Percentiles rank a stretch among this genome's conserved stretches.
phyloP scores from a whole-genome alignment of 1,140 invertebrate species.

The Gryllus bimaculatus region DNA sequence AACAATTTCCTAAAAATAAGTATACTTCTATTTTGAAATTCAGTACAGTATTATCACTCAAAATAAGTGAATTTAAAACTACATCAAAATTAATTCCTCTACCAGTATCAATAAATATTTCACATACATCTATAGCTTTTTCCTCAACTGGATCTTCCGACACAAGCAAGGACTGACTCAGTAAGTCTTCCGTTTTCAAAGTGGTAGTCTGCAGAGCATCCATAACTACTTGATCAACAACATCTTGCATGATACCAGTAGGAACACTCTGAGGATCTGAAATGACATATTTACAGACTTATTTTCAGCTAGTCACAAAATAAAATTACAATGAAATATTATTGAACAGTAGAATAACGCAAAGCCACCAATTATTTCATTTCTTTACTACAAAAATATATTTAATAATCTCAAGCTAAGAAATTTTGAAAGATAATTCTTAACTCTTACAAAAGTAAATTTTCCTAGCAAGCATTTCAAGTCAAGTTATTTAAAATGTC shows the following conservation, averaged over 20 bases:
- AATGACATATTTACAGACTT: too few species aligned
- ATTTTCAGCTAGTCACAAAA: neutral
- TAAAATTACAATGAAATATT: neutral
- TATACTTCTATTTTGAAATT: too few species aligned
- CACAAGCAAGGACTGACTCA: neutral
- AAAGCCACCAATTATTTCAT: neutral
- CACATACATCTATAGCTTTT: neutral
- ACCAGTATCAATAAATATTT: neutral
- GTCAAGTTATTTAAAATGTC: too few species aligned
- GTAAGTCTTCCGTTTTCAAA: neutral
- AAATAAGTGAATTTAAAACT: too few species aligned
- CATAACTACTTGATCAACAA: neutral
- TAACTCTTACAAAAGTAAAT: too few species aligned
- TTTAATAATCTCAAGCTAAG: too few species aligned
- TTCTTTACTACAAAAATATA: too few species aligned
- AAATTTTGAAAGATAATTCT: too few species aligned
- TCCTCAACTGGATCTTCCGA: neutral
- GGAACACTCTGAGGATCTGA: neutral
- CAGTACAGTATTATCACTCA: too few species aligned
- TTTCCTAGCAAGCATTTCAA: too few species aligned
- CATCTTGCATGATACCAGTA: neutral
- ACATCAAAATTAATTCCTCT: too few species aligned
- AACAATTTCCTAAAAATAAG: too few species aligned
- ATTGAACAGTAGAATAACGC: neutral
- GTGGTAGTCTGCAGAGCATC: neutral